Conservation (phyloP, 2,888 invertebrate species). For the Papilio gigon region DNA sequence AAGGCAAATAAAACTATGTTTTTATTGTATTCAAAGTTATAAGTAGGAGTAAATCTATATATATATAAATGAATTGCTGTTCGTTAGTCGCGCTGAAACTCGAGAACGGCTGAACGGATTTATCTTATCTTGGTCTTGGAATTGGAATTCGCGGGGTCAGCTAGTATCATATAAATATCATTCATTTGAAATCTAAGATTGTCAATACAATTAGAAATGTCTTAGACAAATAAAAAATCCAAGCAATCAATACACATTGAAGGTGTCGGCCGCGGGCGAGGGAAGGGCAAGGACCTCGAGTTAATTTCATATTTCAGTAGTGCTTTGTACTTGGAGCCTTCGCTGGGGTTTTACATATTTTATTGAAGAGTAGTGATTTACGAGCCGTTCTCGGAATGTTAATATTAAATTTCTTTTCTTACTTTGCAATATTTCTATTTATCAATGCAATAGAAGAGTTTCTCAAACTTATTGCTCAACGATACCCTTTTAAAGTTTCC, state of each 20-base stretch:
- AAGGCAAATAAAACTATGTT: no score
- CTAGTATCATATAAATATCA: background rate
- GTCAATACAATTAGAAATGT: background rate
- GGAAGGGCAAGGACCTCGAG: constrained; percentile 11
- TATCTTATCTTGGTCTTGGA: no score
- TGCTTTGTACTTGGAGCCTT: background rate
- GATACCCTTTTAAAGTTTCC: no score
- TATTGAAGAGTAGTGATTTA: constrained; percentile 8
- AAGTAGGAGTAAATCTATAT: no score
- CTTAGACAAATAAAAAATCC: background rate
- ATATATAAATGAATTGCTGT: no score
- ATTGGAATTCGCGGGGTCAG: no score
- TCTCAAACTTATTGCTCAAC: no score
- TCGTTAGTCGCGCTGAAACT: no score
- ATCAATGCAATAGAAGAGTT: no score
- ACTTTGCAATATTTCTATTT: background rate
- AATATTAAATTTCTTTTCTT: constrained; percentile 1
- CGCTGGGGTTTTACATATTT: background rate
- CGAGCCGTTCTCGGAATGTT: background rate
- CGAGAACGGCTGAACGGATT: no score
- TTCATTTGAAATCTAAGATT: background rate
- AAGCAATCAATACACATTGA: constrained; percentile 19
- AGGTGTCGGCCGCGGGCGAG: background rate
- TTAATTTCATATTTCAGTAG: background rate
- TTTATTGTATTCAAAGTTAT: no score